Base-by-base conservation (phyloP, 2,797 vertebrate species). In the Linurgus olivaceus region DNA sequence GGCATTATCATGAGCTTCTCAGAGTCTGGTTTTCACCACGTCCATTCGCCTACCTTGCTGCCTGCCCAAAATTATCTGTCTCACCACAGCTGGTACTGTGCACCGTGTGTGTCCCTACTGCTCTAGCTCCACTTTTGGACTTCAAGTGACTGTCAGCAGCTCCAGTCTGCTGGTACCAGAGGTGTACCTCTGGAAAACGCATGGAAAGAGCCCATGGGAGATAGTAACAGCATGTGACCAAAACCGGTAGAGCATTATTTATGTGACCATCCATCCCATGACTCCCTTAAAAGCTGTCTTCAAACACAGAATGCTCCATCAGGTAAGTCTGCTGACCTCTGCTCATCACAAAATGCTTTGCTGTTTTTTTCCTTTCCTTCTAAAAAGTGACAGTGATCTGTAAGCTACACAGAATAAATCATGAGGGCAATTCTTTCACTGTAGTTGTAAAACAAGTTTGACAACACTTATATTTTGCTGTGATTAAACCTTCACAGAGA, bases 51-150 rank as follows among this genome's bases (percentile, higher is more conserved):
- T 50, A 29, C 33, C 33, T 29, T 59, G 13, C 37, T 52, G 29
- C 9, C 66, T 52, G 61, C 15, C 48, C 67, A 68, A 47, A 90
- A 28, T 28, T 14, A 57, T 31, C 23, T 7, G 2, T 8, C 28
- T 67, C 48, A 35, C 37, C 25, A 67, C 11, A 77, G 45, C 35
- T 71, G 65, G 11, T 24, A 45, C 10, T 9, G 37, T 48, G 31
- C 1, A 0, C 7, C 0, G 2, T 13, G 28, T 0, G 0, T 10
- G 4, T 29, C 57, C 33, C 42, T 31, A 8, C 31, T 65, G 72
- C 44, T 31, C 25, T 67, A 33, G 40, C 29, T 66, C 20, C 28
- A 33, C 12, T 25, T 35, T 18, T 4, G 10, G 28, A 20, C n/a
- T 40, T 44, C 11, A 70, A 70, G 44, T 11, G 29, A 50, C 26